Conservation (phyloP, 64 coral and sea anemone species). For the Montipora capricornis region DNA sequence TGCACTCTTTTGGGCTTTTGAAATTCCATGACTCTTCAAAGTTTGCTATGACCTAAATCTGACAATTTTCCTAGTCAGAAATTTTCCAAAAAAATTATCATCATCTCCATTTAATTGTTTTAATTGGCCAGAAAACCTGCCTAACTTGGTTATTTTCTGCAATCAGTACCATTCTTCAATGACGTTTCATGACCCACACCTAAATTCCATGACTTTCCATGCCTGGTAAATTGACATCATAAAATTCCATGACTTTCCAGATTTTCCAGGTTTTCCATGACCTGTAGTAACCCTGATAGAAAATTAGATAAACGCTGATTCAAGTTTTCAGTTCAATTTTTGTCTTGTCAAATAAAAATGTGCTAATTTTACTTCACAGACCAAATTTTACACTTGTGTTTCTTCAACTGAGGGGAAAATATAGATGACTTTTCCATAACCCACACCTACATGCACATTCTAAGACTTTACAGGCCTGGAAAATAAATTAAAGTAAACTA, state of each 20-base stretch:
- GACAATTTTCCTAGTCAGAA: conserved; percentile 3
- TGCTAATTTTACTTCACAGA: not conserved
- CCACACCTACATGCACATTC: not conserved
- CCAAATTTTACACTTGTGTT: no score
- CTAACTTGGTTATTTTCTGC: conserved; percentile 14
- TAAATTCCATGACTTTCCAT: no score
- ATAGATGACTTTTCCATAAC: no score
- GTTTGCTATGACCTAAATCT: not conserved
- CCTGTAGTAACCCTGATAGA: not conserved
- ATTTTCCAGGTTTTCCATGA: no score
- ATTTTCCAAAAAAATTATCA: conserved; percentile 16
- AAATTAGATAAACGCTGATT: not conserved
- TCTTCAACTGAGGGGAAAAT: not conserved
- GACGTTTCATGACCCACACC: no score
- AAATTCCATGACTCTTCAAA: not conserved
- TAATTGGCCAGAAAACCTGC: not conserved
- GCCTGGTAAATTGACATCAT: not conserved
- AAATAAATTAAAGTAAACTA: conserved; percentile 12
- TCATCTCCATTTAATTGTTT: conserved; percentile 19
- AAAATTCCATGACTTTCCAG: conserved; percentile 9
- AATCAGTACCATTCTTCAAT: not conserved
- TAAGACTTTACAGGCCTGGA: conserved; percentile 1
- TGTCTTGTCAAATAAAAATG: not conserved
- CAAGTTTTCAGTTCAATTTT: no score
- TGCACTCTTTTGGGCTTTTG: no score